Evolutionary conservation across 2,113 vertebrate species (phyloP).

Genomic region (Seriola aureovittata): DNA sequence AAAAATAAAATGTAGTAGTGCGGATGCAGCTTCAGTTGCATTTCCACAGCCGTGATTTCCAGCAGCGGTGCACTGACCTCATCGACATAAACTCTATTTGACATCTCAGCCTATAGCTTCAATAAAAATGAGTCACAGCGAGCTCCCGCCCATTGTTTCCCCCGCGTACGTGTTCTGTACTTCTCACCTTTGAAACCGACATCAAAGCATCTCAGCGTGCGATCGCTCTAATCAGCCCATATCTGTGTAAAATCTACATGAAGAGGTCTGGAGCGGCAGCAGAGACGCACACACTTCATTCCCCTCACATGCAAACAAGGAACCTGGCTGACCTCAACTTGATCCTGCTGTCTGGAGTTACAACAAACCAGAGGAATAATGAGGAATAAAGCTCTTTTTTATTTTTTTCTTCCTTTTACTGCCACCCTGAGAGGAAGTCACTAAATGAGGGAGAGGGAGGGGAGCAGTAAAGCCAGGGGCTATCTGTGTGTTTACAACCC

Average conservation of each 20-base stretch:
- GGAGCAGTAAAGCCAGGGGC: constrained; percentile 51
- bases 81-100: constrained; percentile 13
- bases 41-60: too few species aligned
- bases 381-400: constrained; percentile 56
- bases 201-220: constrained; percentile 32
- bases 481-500: constrained; percentile 73
- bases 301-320: constrained; percentile 28
- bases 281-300: not conserved
- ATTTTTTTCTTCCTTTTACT: constrained; percentile 44
- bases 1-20: too few species aligned
- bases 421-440: constrained; percentile 70
- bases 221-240: constrained; percentile 22
- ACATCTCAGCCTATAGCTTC: constrained; percentile 7
- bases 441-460: constrained; percentile 50
- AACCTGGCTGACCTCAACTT: constrained; percentile 65
- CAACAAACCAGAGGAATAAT: constrained; percentile 65
- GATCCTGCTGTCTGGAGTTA: constrained; percentile 68
- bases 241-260: constrained; percentile 26
- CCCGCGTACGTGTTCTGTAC: not conserved
- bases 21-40: too few species aligned
- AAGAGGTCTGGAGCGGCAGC: not conserved
- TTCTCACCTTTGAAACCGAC: constrained; percentile 40
- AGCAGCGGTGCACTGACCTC: not conserved
- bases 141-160: not conserved
- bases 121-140: constrained; percentile 14